Percentiles rank a stretch among this genome's conserved stretches.
phyloP scores from a whole-genome alignment of 1,140 invertebrate species.

The Danaus plexippus region DNA sequence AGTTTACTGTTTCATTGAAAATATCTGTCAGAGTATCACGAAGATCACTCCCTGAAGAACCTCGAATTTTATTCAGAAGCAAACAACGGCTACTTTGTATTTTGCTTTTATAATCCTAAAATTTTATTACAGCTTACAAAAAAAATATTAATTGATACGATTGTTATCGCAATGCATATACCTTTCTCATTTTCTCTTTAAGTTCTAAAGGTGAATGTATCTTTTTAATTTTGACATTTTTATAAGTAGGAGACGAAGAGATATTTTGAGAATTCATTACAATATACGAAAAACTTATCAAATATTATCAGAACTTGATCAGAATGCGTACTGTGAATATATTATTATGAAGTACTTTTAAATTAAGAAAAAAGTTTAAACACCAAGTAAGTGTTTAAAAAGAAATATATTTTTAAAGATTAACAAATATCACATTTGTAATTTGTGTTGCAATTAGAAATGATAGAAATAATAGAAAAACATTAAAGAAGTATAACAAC shows the following conservation, averaged over 20 bases:
- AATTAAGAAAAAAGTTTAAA: too few relatives aligned
- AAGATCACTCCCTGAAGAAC: slow-evolving; percentile 33
- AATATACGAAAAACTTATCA: too few relatives aligned
- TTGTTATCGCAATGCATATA: slow-evolving; percentile 14
- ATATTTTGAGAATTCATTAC: slow-evolving; percentile 35
- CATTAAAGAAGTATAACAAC: too few relatives aligned
- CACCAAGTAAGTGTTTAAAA: too few relatives aligned
- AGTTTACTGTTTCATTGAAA: slow-evolving; percentile 44
- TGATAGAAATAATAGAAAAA: too few relatives aligned
- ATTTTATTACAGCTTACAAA: slow-evolving; percentile 4
- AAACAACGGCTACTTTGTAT: slow-evolving; percentile 47
- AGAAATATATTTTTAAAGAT: too few relatives aligned
- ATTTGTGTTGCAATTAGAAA: slow-evolving; percentile 15
- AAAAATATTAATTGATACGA: slow-evolving; percentile 7
- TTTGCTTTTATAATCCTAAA: slow-evolving; percentile 57
- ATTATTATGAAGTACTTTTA: too few relatives aligned
- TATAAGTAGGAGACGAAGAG: slow-evolving; percentile 43
- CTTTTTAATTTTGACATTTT: slow-evolving; percentile 39
- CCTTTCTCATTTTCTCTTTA: slow-evolving; percentile 62
- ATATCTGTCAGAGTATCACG: slow-evolving; percentile 42
- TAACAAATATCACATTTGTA: neutral
- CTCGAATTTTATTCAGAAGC: slow-evolving; percentile 46
- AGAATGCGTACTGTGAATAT: too few relatives aligned
- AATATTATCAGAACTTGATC: too few relatives aligned
- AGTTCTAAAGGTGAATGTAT: slow-evolving; percentile 51